A percentile compares a stretch with the other conserved stretches of the same genome.
phyloP scores from a whole-genome alignment of 2,113 vertebrate species.

The Menidia beryllina region DNA sequence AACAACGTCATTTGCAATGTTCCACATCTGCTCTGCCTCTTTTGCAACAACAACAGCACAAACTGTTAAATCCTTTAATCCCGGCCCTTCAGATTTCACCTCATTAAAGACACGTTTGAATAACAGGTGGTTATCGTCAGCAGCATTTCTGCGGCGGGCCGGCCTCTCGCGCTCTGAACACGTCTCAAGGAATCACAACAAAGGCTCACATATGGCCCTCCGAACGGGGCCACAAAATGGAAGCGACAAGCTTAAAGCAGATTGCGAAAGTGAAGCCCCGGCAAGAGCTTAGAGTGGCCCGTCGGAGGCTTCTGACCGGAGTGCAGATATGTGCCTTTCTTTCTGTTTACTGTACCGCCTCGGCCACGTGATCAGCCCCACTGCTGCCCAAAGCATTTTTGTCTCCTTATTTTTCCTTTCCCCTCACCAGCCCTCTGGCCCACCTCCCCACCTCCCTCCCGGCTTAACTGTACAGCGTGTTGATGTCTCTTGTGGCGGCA shows the following conservation, averaged over 20 bases:
- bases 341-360: slow-evolving; percentile 77
- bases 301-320: slow-evolving; percentile 61
- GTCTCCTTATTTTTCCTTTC: slow-evolving; percentile 68
- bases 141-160: slow-evolving; percentile 38
- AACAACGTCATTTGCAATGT: slow-evolving; percentile 9
- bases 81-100: slow-evolving; percentile 37
- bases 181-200: slow-evolving; percentile 73
- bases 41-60: neutral
- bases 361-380: slow-evolving; percentile 71
- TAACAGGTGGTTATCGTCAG: slow-evolving; percentile 81
- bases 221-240: slow-evolving; percentile 79
- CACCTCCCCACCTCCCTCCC: slow-evolving; percentile 76
- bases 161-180: slow-evolving; percentile 54
- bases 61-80: slow-evolving; percentile 8
- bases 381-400: slow-evolving; percentile 78
- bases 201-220: slow-evolving; percentile 77
- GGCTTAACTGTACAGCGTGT: slow-evolving; percentile 78
- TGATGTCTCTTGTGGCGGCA: slow-evolving; percentile 77
- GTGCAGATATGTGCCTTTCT: slow-evolving; percentile 73
- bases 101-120: slow-evolving; percentile 51
- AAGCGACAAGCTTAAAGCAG: slow-evolving; percentile 68
- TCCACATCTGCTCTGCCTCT: slow-evolving; percentile 1
- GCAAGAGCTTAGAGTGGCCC: slow-evolving; percentile 42
- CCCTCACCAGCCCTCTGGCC: slow-evolving; percentile 50
- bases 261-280: slow-evolving; percentile 67